Evolutionary conservation across 2,888 invertebrate species (phyloP).

Genomic region (Achlya flavicornis): DNA sequence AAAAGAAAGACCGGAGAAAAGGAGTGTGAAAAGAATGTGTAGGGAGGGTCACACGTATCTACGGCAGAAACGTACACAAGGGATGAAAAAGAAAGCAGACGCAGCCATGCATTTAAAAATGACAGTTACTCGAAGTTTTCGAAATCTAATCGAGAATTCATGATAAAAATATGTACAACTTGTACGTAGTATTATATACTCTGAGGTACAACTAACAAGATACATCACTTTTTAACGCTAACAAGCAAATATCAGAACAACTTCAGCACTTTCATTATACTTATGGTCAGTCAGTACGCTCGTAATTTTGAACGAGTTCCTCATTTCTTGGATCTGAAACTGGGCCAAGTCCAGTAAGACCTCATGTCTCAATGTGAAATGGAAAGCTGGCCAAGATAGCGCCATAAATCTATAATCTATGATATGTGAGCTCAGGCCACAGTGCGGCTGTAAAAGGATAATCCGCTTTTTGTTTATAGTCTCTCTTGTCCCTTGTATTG

Average conservation of each 20-base stretch:
- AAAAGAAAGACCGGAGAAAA: too few species aligned
- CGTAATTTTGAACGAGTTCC: conserved; percentile 11
- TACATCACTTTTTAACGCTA: not conserved
- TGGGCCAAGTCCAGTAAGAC: conserved; percentile 5
- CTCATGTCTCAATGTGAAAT: conserved; percentile 28
- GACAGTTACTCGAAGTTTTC: too few species aligned
- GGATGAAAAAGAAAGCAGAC: too few species aligned
- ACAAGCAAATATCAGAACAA: not conserved
- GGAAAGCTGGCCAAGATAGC: conserved; percentile 41
- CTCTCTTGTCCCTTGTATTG: conserved; percentile 14
- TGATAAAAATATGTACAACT: too few species aligned
- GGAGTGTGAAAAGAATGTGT: too few species aligned
- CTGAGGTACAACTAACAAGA: conserved; percentile 9
- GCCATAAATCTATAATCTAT: conserved; percentile 33
- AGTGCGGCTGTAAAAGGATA: conserved; percentile 40
- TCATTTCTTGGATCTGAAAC: conserved; percentile 9
- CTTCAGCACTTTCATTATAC: conserved; percentile 10
- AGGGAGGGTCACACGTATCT: too few species aligned
- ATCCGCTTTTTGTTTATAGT: conserved; percentile 41
- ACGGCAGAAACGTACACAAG: too few species aligned
- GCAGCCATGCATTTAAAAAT: too few species aligned
- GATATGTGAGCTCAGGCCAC: conserved; percentile 23
- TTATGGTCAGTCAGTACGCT: not conserved
- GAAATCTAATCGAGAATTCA: too few species aligned
- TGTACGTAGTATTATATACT: too few species aligned